These are phyloP conservation scores for Diadema setosum DNA, from an alignment of 35 echinoderm and acorn worm genomes.

Conservation along the genomic window DNA sequence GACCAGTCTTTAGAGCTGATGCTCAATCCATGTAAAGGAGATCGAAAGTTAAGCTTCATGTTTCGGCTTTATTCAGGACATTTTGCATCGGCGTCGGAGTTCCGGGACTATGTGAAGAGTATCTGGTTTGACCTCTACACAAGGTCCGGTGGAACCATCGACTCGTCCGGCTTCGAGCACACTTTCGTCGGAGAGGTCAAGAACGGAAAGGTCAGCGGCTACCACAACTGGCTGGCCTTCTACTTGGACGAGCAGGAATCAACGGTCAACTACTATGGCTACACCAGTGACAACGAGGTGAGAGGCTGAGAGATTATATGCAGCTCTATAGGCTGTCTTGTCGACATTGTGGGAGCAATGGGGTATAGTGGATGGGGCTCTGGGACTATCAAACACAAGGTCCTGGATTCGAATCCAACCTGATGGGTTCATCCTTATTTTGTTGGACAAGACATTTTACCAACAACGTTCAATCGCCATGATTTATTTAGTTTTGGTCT, in stretches of 20 bases:
- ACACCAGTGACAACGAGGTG: conserved; percentile 40
- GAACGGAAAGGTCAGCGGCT: conserved; percentile 55
- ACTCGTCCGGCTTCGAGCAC: conserved; percentile 92
- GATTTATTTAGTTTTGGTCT: too few relatives aligned
- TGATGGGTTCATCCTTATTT: too few relatives aligned
- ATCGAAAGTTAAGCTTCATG: not conserved
- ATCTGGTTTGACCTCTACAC: conserved; percentile 35
- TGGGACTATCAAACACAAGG: too few relatives aligned
- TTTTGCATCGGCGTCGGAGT: not conserved
- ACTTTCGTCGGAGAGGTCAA: conserved; percentile 78
- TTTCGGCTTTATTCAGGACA: not conserved
- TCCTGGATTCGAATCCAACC: too few relatives aligned
- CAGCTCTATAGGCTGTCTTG: too few relatives aligned
- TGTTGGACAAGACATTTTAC: too few relatives aligned
- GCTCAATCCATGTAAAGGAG: not conserved
- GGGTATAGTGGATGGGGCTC: too few relatives aligned
- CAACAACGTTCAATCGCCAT: too few relatives aligned
- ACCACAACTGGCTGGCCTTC: conserved; percentile 81
- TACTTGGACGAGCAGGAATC: conserved; percentile 52
- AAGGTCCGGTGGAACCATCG: not conserved
- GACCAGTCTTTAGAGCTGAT: not conserved
- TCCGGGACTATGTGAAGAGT: not conserved
- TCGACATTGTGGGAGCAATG: too few relatives aligned
- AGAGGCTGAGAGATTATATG: too few relatives aligned
- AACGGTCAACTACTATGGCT: conserved; percentile 63